These are phyloP conservation scores for Pelobates fuscus DNA, from an alignment of 2,113 vertebrate species.

Conservation along the genomic window DNA sequence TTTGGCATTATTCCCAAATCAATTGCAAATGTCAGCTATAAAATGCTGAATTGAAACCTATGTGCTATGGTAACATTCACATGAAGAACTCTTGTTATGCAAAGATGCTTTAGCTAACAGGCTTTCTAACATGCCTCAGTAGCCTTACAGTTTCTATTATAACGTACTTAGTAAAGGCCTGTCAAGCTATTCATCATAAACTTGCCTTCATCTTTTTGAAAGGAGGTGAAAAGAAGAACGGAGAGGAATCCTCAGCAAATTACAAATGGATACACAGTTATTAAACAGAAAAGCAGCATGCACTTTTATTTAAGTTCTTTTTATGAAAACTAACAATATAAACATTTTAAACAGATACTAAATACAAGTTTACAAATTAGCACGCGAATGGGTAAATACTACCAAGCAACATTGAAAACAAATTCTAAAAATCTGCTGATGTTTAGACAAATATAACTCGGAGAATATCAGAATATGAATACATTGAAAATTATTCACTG, in stretches of 20 bases:
- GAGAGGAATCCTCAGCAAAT: conserved; percentile 4
- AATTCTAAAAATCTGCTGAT: too few species aligned
- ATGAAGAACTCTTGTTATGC: conserved; percentile 52
- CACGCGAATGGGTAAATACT: neutral
- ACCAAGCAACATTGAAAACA: neutral
- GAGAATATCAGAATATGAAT: too few species aligned
- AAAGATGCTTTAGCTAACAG: conserved; percentile 54
- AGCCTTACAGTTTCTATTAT: conserved; percentile 37
- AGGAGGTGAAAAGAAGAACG: conserved; percentile 22
- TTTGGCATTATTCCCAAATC: conserved; percentile 58
- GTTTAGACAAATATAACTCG: too few species aligned
- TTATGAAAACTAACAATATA: neutral
- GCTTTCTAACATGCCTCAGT: conserved; percentile 39
- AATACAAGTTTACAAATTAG: neutral
- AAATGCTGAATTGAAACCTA: conserved; percentile 56
- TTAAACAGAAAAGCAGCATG: neutral
- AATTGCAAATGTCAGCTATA: conserved; percentile 59
- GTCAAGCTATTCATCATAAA: conserved; percentile 41
- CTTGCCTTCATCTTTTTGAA: conserved; percentile 29
- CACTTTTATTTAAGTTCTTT: neutral
- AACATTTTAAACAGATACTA: neutral
- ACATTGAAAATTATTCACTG: too few species aligned
- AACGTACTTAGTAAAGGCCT: conserved; percentile 41
- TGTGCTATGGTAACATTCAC: conserved; percentile 44
- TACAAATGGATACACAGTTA: conserved; percentile 19